phyloP scores from a whole-genome alignment of 1,140 invertebrate species.

The Zaprionus camerounensis region DNA sequence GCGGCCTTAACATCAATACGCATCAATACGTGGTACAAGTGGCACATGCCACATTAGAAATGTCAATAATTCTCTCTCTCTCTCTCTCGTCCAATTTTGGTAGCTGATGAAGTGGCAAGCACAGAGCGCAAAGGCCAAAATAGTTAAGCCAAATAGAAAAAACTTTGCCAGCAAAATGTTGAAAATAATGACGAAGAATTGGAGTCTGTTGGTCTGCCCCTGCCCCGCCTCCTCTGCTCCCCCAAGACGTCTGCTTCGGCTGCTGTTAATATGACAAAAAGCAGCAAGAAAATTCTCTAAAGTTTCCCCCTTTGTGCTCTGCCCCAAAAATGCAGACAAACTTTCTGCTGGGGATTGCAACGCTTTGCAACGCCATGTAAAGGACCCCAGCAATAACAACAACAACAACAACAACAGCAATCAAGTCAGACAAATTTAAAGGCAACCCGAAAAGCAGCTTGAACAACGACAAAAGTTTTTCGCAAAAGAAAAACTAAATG shows the following conservation, averaged over 20 bases:
- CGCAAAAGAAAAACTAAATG: conserved; percentile 49
- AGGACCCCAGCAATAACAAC: conserved; percentile 31
- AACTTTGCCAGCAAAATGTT: conserved; percentile 20
- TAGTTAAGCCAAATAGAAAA: conserved; percentile 19
- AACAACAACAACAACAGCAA: conserved; percentile 36
- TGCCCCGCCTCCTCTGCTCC: conserved; percentile 6
- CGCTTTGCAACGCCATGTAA: conserved; percentile 47
- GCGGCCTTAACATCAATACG: conserved; percentile 28
- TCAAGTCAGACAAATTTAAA: conserved; percentile 76
- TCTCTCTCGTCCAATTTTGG: conserved; percentile 14
- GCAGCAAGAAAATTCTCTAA: conserved; percentile 61
- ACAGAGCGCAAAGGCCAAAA: conserved; percentile 21
- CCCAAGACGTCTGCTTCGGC: neutral
- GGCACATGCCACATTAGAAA: conserved; percentile 41
- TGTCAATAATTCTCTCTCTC: conserved; percentile 27
- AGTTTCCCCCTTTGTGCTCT: conserved; percentile 36
- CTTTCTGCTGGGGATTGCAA: conserved; percentile 67
- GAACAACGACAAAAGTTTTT: conserved; percentile 54
- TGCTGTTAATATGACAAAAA: conserved; percentile 82
- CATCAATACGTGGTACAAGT: conserved; percentile 31
- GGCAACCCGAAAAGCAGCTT: conserved; percentile 52
- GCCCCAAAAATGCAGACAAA: conserved; percentile 73
- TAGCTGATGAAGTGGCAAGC: conserved; percentile 48
- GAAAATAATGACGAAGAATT: conserved; percentile 32
- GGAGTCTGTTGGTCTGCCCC: conserved; percentile 15